These are phyloP conservation scores for Drosophila anomalata DNA, from an alignment of 2,888 invertebrate species.

Conservation along the genomic window DNA sequence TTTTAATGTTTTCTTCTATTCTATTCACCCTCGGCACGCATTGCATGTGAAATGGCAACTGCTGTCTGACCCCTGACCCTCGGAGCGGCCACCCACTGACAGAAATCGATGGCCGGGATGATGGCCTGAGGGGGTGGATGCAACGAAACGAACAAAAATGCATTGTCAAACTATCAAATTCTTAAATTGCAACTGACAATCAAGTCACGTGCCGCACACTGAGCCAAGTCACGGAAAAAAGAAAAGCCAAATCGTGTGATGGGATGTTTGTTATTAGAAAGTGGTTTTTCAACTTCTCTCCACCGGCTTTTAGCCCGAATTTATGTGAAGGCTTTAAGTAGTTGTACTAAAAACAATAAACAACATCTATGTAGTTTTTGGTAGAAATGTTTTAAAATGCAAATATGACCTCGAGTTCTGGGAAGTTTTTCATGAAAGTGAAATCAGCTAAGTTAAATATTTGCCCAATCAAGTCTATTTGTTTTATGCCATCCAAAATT, in stretches of 20 bases:
- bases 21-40: slow-evolving; percentile 42
- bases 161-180: slow-evolving; percentile 80
- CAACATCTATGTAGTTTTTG: background rate
- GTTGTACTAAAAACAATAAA: background rate
- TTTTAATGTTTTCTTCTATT: slow-evolving; percentile 55
- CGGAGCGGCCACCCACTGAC: slow-evolving; percentile 24
- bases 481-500: slow-evolving; percentile 21
- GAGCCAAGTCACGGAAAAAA: slow-evolving; percentile 33
- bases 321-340: background rate
- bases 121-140: slow-evolving; percentile 6
- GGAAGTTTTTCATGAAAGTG: background rate
- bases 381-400: no score
- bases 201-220: slow-evolving; percentile 69
- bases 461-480: slow-evolving; percentile 40
- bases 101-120: slow-evolving; percentile 35
- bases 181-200: slow-evolving; percentile 80
- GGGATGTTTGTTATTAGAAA: slow-evolving; percentile 1
- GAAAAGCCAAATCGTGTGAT: slow-evolving; percentile 2
- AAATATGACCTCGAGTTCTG: background rate
- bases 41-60: slow-evolving; percentile 36
- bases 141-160: slow-evolving; percentile 68
- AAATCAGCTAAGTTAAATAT: slow-evolving; percentile 8
- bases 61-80: slow-evolving; percentile 39
- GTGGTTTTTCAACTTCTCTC: slow-evolving; percentile 4
- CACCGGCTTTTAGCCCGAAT: background rate